A percentile compares a stretch with the other conserved stretches of the same genome.
Conservation (phyloP, 1,140 invertebrate genomes). For the Lepidotrigona ventralis region DNA sequence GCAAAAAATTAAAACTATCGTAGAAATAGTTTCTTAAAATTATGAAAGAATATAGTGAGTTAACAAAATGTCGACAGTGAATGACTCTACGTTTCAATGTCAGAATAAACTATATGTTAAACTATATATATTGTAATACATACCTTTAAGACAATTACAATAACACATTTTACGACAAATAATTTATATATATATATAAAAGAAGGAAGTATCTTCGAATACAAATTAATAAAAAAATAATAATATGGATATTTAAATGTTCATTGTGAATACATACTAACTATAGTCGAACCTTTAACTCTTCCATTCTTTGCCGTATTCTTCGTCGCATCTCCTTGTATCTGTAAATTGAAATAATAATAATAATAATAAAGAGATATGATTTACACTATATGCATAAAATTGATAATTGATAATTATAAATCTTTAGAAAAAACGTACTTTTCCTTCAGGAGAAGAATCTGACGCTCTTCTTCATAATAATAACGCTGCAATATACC, state of each 20-base stretch:
- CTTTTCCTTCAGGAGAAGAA: constrained; percentile 86
- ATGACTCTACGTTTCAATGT: constrained; percentile 4
- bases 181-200: constrained; percentile 47
- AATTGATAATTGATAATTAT: background rate
- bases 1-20: background rate
- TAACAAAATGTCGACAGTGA: background rate
- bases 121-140: constrained; percentile 27
- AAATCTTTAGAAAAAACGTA: constrained; percentile 71
- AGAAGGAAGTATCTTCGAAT: constrained; percentile 32
- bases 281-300: constrained; percentile 85
- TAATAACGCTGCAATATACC: constrained; percentile 90
- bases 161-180: constrained; percentile 29
- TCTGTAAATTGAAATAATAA: constrained; percentile 75
- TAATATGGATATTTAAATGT: constrained; percentile 31
- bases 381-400: background rate
- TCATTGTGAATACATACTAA: constrained; percentile 44
- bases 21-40: background rate
- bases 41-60: background rate
- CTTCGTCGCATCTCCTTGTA: constrained; percentile 84
- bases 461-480: constrained; percentile 88
- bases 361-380: background rate
- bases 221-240: constrained; percentile 57
- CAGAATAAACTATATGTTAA: constrained; percentile 20
- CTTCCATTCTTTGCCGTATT: constrained; percentile 87
- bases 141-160: constrained; percentile 15